Conservation (phyloP, 2,888 invertebrate genomes). For the Macrosiphum euphorbiae region DNA sequence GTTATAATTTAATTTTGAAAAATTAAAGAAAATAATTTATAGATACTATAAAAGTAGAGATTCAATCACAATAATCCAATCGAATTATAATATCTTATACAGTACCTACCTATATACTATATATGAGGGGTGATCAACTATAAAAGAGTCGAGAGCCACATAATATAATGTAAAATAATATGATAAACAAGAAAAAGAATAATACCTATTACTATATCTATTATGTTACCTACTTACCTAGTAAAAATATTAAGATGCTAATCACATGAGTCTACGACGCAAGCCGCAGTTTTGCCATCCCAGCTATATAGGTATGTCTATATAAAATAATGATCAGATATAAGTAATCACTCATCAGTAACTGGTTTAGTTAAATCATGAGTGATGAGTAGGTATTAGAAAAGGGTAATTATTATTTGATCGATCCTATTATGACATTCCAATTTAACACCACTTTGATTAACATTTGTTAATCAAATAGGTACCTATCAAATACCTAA, state of each 20-base stretch:
- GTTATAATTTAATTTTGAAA: not conserved
- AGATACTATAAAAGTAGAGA: not conserved
- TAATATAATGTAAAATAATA: no score
- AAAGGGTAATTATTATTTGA: not conserved
- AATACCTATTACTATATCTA: no score
- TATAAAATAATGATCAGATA: not conserved
- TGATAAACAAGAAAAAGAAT: no score
- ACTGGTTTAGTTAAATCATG: not conserved
- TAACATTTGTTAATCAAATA: not conserved
- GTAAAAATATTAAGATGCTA: no score
- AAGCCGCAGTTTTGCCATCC: no score
- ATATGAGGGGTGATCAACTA: no score
- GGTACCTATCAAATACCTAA: not conserved
- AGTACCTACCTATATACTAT: no score
- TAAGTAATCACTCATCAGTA: not conserved
- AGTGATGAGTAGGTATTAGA: not conserved
- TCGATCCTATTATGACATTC: not conserved
- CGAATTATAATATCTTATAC: not conserved
- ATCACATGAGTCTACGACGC: no score
- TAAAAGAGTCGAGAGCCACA: no score
- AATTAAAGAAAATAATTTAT: not conserved
- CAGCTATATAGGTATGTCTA: not conserved
- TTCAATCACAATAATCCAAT: not conserved
- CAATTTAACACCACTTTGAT: not conserved
- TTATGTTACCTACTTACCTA: no score